Evolutionary conservation across 2,113 vertebrate species (phyloP).

Genomic region (Sapajus apella): DNA sequence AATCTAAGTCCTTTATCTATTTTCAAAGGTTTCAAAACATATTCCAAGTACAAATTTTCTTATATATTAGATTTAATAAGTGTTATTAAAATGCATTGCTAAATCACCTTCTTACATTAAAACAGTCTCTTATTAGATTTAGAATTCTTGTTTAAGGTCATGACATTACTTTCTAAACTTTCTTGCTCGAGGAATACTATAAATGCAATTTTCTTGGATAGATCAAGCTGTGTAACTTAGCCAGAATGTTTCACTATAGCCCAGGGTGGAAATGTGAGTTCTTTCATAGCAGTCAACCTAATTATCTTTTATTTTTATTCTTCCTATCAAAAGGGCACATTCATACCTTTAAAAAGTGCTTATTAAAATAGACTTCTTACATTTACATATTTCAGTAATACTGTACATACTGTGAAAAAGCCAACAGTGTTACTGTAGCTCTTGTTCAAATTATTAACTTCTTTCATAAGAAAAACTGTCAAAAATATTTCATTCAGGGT

Average conservation of each 20-base stretch:
- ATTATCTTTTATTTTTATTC: conserved; percentile 76
- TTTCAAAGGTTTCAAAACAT: conserved; percentile 32
- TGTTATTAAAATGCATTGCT: conserved; percentile 41
- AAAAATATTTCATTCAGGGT: conserved; percentile 40
- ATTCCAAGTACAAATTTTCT: conserved; percentile 11
- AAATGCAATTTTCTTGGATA: conserved; percentile 65
- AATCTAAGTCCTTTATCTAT: background rate
- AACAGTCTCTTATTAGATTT: conserved; percentile 40
- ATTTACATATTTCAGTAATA: conserved; percentile 69
- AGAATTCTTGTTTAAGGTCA: conserved; percentile 66
- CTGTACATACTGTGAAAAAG: conserved; percentile 46
- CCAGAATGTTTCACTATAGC: conserved; percentile 60
- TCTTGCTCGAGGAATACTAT: conserved; percentile 53
- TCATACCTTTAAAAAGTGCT: conserved; percentile 65
- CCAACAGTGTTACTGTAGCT: conserved; percentile 35
- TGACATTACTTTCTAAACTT: conserved; percentile 54
- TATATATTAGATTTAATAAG: conserved; percentile 38
- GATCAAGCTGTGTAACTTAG: conserved; percentile 55
- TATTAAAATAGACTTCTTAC: conserved; percentile 67
- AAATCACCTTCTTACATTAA: conserved; percentile 52
- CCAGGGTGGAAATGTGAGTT: conserved; percentile 54
- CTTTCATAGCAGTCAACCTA: conserved; percentile 60
- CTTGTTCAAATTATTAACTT: conserved; percentile 62
- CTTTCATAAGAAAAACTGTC: conserved; percentile 41
- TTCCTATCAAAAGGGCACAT: conserved; percentile 65